These are phyloP conservation scores for Heteromormyrus szaboi DNA, from an alignment of 2,797 vertebrate species.

Conservation along the genomic window DNA sequence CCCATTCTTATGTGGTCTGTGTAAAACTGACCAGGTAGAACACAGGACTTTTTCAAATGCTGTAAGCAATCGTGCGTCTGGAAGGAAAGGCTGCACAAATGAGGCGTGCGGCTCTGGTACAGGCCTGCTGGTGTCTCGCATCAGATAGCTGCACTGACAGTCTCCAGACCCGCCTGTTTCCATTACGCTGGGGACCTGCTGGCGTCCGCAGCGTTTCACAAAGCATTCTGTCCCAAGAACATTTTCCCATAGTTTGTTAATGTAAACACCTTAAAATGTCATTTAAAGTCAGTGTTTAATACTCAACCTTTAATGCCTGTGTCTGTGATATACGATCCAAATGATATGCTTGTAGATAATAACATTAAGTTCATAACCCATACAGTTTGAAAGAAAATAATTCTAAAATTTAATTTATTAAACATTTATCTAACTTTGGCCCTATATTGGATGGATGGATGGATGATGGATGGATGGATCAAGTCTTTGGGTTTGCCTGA, in stretches of 20 bases:
- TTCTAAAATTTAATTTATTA: background rate
- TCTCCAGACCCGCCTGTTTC: slow-evolving; percentile 64
- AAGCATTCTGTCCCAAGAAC: slow-evolving; percentile 2
- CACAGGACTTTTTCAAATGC: background rate
- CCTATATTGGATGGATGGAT: background rate
- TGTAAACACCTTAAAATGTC: background rate
- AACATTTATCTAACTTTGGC: background rate
- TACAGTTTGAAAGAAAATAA: background rate
- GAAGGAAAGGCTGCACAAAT: slow-evolving; percentile 52
- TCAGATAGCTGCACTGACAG: slow-evolving; percentile 72
- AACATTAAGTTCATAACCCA: background rate
- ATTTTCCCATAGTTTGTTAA: slow-evolving; percentile 3
- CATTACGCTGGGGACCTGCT: slow-evolving; percentile 32
- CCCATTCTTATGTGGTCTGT: background rate
- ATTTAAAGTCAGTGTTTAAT: slow-evolving; percentile 21
- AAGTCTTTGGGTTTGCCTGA: background rate
- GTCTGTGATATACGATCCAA: background rate
- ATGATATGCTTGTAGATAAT: background rate
- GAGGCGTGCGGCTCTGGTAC: slow-evolving; percentile 65
- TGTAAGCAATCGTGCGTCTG: slow-evolving; percentile 37
- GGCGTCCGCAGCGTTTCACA: background rate
- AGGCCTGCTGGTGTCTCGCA: slow-evolving; percentile 61
- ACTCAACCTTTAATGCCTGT: background rate
- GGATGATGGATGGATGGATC: background rate
- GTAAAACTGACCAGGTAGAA: background rate